phyloP scores from a whole-genome alignment of 2,888 invertebrate species.

The Pelosia muscerda region DNA sequence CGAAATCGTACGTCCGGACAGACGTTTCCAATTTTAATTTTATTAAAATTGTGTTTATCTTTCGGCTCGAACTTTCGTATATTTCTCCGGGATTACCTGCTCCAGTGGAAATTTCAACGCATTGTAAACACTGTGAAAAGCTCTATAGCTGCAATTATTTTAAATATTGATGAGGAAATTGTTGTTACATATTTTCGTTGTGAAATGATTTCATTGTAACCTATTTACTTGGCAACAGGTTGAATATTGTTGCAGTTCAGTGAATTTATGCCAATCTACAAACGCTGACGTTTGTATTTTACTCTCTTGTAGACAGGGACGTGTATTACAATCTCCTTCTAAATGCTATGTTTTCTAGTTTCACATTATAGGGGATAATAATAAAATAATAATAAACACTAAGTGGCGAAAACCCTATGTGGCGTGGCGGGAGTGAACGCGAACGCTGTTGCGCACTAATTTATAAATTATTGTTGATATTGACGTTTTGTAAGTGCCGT shows the following conservation, averaged over 20 bases:
- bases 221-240: conserved; percentile 3
- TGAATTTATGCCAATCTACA: neutral
- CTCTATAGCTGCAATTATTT: conserved; percentile 31
- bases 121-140: conserved; percentile 11
- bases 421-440: too few species aligned
- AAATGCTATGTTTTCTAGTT: neutral
- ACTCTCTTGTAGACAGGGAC: neutral
- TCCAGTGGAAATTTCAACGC: conserved; percentile 22
- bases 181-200: neutral
- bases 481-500: too few species aligned
- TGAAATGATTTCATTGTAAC: conserved; percentile 13
- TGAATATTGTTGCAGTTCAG: neutral
- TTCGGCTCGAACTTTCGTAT: conserved; percentile 19
- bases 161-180: conserved; percentile 31
- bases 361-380: too few species aligned
- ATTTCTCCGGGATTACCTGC: conserved; percentile 27
- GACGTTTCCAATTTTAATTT: conserved; percentile 31
- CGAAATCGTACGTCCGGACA: conserved; percentile 13
- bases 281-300: neutral
- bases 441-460: too few species aligned
- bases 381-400: too few species aligned
- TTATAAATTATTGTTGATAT: too few species aligned
- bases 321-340: too few species aligned
- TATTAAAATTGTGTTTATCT: conserved; percentile 36
- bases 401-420: too few species aligned